These are phyloP conservation scores for Apomyelois bistriatella DNA, from an alignment of 2,888 invertebrate species.

Conservation along the genomic window DNA sequence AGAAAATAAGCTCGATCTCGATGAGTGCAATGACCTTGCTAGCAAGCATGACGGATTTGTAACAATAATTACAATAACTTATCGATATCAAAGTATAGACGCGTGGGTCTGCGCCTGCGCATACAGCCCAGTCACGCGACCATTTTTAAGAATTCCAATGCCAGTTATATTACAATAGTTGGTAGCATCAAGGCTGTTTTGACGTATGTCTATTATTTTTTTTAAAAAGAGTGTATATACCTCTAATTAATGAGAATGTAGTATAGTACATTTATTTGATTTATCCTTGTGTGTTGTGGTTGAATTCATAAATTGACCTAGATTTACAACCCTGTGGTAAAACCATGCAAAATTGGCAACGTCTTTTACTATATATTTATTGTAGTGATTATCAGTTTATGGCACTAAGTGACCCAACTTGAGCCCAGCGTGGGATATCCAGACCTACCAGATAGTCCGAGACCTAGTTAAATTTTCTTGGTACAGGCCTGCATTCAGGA, in stretches of 20 bases:
- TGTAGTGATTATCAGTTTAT: too few relatives aligned
- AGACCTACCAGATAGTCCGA: too few relatives aligned
- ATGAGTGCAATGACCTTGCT: conserved; percentile 45
- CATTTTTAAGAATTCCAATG: conserved; percentile 25
- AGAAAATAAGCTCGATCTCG: conserved; percentile 22
- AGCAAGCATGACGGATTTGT: conserved; percentile 41
- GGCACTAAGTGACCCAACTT: too few relatives aligned
- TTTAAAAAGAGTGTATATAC: neutral
- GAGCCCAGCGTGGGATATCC: too few relatives aligned
- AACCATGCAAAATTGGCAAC: too few relatives aligned
- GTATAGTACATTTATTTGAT: too few relatives aligned
- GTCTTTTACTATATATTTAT: too few relatives aligned
- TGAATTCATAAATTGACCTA: too few relatives aligned
- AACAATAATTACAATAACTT: conserved; percentile 33
- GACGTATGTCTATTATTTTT: conserved; percentile 3
- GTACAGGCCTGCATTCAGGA: too few relatives aligned
- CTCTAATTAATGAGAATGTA: neutral
- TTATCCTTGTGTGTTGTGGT: too few relatives aligned
- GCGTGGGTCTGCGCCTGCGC: conserved; percentile 23
- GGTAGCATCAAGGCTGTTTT: conserved; percentile 4
- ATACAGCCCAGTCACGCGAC: conserved; percentile 26
- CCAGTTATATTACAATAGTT: conserved; percentile 8
- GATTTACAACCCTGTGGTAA: too few relatives aligned
- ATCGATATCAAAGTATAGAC: conserved; percentile 23
- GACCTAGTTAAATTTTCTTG: too few relatives aligned